Percentiles rank a stretch among this genome's conserved stretches.
phyloP scores from a whole-genome alignment of 2,888 invertebrate genomes.

The Ashinkailepas kermadecensis region DNA sequence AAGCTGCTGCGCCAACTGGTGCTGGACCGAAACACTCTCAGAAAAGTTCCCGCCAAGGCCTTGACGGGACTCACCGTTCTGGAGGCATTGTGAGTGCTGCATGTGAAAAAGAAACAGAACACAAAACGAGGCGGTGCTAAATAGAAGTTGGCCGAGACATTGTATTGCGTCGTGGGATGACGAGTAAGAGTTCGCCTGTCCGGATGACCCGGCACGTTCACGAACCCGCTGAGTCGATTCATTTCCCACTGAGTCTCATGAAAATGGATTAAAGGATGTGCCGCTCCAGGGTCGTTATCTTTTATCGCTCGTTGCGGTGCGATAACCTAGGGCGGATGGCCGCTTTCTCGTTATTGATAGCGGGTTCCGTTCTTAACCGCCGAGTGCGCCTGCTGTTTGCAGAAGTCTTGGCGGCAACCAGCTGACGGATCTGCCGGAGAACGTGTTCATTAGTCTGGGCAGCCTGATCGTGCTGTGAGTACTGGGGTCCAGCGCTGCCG shows the following conservation, averaged over 20 bases:
- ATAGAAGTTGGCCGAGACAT: neutral
- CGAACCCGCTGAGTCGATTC: neutral
- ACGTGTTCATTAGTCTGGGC: neutral
- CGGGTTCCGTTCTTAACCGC: neutral
- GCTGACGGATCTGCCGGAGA: neutral
- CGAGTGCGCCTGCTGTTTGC: neutral
- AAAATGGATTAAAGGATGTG: neutral
- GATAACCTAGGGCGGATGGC: neutral
- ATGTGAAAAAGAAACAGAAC: too few species aligned
- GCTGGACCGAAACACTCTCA: slow-evolving; percentile 29
- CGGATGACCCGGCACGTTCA: neutral
- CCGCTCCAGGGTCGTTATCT: neutral
- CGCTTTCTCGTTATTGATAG: slow-evolving; percentile 1
- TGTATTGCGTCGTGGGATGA: neutral
- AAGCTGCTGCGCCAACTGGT: slow-evolving; percentile 74
- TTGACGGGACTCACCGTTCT: slow-evolving; percentile 7
- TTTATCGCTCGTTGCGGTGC: neutral
- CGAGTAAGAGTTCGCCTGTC: neutral
- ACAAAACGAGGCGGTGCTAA: too few species aligned
- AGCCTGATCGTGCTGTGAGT: slow-evolving; percentile 2
- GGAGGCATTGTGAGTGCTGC: neutral
- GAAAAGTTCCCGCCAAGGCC: slow-evolving; percentile 21
- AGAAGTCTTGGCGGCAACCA: slow-evolving; percentile 10
- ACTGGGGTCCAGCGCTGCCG: too few species aligned
- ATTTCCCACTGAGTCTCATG: neutral